These are phyloP conservation scores for Phyllotreta striolata DNA, from an alignment of 2,888 invertebrate genomes.

Conservation along the genomic window DNA sequence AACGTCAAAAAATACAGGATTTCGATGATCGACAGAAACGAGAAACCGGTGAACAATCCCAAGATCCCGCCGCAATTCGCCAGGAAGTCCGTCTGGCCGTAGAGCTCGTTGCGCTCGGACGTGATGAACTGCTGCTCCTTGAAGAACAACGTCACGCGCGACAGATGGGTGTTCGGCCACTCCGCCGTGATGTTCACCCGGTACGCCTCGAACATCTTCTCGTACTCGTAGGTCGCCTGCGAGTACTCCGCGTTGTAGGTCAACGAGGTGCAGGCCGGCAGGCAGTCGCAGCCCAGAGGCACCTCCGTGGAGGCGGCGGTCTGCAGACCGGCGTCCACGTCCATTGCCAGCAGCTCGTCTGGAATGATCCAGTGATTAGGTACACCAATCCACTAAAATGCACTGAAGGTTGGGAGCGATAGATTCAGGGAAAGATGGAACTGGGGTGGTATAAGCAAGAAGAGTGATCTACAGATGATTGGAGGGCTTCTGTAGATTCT, in stretches of 20 bases:
- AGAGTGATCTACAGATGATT: too few relatives aligned
- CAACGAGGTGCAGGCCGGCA: slow-evolving; percentile 74
- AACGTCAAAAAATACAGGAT: slow-evolving; percentile 67
- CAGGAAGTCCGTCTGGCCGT: slow-evolving; percentile 66
- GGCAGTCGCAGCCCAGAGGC: slow-evolving; percentile 63
- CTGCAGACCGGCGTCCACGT: slow-evolving; percentile 61
- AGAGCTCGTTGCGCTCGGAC: slow-evolving; percentile 66
- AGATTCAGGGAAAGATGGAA: too few relatives aligned
- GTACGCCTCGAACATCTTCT: slow-evolving; percentile 66
- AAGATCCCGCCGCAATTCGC: slow-evolving; percentile 68
- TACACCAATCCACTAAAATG: too few relatives aligned
- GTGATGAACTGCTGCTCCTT: slow-evolving; percentile 71
- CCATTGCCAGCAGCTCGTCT: slow-evolving; percentile 66
- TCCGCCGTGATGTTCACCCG: slow-evolving; percentile 58
- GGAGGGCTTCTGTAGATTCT: too few relatives aligned
- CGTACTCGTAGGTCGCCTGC: slow-evolving; percentile 74
- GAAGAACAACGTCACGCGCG: slow-evolving; percentile 74
- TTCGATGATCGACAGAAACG: slow-evolving; percentile 70
- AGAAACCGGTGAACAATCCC: slow-evolving; percentile 71
- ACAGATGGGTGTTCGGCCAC: slow-evolving; percentile 63
- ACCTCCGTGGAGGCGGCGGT: slow-evolving; percentile 37
- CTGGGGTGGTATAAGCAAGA: too few relatives aligned
- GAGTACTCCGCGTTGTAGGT: slow-evolving; percentile 77
- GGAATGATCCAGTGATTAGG: slow-evolving; percentile 33
- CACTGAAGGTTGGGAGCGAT: too few relatives aligned